Evolutionary conservation across 2,797 vertebrate species (phyloP), one percentile per base, ranked within the genome.

Genomic region (Falco cherrug): DNA sequence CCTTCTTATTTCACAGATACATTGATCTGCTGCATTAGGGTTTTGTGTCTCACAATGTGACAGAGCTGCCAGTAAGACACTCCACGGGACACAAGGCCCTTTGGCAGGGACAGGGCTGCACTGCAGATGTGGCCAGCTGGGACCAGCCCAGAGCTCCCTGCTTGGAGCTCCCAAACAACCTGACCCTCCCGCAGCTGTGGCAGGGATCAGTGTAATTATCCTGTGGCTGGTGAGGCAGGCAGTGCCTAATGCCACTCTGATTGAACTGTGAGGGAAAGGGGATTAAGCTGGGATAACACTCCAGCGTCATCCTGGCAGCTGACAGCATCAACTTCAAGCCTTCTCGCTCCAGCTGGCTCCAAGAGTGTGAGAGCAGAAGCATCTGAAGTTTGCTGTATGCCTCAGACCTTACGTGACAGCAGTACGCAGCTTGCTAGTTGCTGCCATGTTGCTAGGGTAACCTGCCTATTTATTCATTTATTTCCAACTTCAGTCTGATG

Each of bases 211-310:
- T 19, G 9, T 31, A 37, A 79, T 75, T 71, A 60, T n/a, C 69
- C 59, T 33, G 28, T 25, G 75, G 60, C 87, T 93, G 75, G 50
- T 9, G 8, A 73, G 85, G 61, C 57, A 54, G 61, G 37, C 0
- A 0, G 28, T 79, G 56, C 60, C 67, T 90, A 25, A 69, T 73
- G 57, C 88, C 4, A 3, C 79, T 82, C 19, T 0, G 0, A 25
- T 5, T 74, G 90, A 94, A 31, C 73, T 21, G 31, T 0, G 0
- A 73, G 54, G 70, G 77, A 91, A 95, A 92, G 50, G 57, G 65
- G 77, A 65, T 95, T 96, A 96, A 97, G 92, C 94, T 83, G 84
- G 94, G 88, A 93, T 97, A 94, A 93, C 1, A 28, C 53, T 87
- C 60, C 77, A 60, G 65, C 77, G 63, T 94, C 77, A 85, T 92